These are phyloP conservation scores for Strigops habroptila DNA, from an alignment of 2,113 vertebrate species.

Conservation along the genomic window DNA sequence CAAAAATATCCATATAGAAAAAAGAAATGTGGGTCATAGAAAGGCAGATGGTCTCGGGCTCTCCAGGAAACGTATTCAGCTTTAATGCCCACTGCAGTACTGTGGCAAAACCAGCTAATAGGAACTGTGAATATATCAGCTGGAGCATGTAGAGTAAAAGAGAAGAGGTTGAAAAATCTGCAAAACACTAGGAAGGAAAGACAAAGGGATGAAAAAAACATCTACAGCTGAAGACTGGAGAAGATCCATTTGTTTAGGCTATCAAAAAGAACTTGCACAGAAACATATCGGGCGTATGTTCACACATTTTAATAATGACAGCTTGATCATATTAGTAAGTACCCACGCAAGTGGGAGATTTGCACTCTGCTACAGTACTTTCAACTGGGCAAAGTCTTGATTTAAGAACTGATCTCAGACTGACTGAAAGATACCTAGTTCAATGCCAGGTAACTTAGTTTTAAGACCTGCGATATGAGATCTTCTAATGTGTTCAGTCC, in stretches of 20 bases:
- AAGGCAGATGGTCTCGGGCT: background rate
- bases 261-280: background rate
- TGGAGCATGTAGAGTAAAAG: background rate
- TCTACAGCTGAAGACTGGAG: background rate
- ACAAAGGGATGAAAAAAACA: background rate
- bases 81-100: background rate
- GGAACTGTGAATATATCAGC: background rate
- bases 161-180: background rate
- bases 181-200: background rate
- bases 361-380: background rate
- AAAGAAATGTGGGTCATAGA: background rate
- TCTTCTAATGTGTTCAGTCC: background rate
- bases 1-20: background rate
- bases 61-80: background rate
- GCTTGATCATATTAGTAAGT: background rate
- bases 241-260: background rate
- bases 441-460: background rate
- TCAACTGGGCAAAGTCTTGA: background rate
- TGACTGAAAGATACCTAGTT: background rate
- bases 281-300: background rate
- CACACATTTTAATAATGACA: background rate
- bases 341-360: background rate
- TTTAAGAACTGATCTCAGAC: background rate
- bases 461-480: background rate
- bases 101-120: background rate